Evolutionary conservation across 2,888 invertebrate genomes (phyloP).

Genomic region (Acanthoscelides obtectus): DNA sequence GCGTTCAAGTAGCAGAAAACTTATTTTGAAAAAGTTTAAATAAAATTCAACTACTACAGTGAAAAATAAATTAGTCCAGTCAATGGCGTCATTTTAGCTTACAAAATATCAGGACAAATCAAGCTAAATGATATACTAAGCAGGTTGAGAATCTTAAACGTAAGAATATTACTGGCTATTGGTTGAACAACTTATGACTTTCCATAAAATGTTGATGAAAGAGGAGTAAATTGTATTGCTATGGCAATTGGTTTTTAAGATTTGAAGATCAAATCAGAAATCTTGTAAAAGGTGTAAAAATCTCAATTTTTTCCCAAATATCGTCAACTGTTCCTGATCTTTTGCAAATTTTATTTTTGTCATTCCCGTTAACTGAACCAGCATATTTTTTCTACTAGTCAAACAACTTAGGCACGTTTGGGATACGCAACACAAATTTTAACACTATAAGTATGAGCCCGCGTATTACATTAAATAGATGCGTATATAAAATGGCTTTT

Average conservation of each 20-base stretch:
- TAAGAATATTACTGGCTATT: no score
- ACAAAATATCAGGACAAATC: background rate
- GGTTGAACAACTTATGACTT: no score
- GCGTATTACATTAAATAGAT: slow-evolving; percentile 22
- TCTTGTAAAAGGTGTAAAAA: no score
- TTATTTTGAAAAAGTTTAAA: slow-evolving; percentile 2
- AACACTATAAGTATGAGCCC: slow-evolving; percentile 34
- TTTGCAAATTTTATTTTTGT: background rate
- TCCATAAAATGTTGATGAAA: no score
- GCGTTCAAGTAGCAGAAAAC: slow-evolving; percentile 51
- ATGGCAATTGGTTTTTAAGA: no score
- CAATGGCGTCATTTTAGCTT: background rate
- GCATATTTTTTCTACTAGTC: slow-evolving; percentile 44
- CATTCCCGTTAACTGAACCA: background rate
- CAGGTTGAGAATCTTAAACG: no score
- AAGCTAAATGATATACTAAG: no score
- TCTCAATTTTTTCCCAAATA: no score
- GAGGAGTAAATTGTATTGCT: no score
- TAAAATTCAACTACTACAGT: slow-evolving; percentile 18
- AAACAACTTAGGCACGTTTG: slow-evolving; percentile 46
- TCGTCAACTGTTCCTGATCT: background rate
- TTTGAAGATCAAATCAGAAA: no score
- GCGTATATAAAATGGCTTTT: background rate
- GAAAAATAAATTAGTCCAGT: slow-evolving; percentile 14
- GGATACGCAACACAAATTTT: slow-evolving; percentile 45